Conservation (phyloP, 2,113 vertebrate species). For the Gnathonemus longibarbis region DNA sequence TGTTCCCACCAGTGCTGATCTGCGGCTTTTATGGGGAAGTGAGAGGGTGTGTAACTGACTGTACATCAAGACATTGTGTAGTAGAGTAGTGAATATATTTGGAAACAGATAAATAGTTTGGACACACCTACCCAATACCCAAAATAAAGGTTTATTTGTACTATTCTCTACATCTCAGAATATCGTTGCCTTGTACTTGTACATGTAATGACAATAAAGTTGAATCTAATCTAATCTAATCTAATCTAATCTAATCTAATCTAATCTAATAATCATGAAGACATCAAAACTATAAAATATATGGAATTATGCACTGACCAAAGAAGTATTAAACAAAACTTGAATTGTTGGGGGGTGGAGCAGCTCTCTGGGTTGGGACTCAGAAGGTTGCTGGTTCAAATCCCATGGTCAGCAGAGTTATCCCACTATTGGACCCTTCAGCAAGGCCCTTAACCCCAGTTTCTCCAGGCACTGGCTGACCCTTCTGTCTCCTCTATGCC, state of each 20-base stretch:
- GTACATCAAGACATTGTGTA: neutral
- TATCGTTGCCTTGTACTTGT: no score
- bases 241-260: no score
- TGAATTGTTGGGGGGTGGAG: neutral
- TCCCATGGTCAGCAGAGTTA: neutral
- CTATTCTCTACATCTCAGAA: neutral
- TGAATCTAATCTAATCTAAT: no score
- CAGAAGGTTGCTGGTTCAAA: neutral
- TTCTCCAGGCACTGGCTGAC: neutral
- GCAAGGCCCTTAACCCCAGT: neutral
- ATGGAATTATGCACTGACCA: neutral
- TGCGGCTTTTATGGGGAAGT: neutral
- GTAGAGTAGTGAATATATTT: neutral
- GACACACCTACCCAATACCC: neutral
- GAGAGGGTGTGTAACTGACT: neutral
- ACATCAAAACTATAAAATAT: neutral
- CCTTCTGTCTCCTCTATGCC: neutral
- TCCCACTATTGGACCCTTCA: neutral
- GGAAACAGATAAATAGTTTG: neutral
- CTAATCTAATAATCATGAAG: neutral
- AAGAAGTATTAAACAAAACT: neutral
- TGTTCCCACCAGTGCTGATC: neutral
- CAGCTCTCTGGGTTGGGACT: neutral
- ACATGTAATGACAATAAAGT: no score
- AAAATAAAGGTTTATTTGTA: neutral